Evolutionary conservation across 2,797 vertebrate species (phyloP).

Genomic region (Cheirogaleus major): DNA sequence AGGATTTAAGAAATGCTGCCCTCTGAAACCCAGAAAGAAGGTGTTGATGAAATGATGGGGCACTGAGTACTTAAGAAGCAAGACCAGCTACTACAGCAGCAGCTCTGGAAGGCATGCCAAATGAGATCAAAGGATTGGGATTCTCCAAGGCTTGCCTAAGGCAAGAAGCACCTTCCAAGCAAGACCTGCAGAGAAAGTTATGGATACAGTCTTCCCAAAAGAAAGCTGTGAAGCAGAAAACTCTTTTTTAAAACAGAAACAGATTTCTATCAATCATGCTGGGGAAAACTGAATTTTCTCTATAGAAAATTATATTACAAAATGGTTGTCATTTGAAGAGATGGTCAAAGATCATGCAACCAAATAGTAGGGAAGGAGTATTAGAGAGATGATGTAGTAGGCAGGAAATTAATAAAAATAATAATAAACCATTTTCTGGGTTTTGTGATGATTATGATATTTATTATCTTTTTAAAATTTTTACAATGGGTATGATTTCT

Average conservation of each 20-base stretch:
- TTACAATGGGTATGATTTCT: background rate
- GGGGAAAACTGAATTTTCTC: background rate
- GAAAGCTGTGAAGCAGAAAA: background rate
- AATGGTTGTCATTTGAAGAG: background rate
- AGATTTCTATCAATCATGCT: background rate
- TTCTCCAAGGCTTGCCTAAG: background rate
- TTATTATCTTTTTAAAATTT: background rate
- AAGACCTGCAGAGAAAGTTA: background rate
- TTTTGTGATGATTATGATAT: background rate
- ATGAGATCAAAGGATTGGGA: background rate
- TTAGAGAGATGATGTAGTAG: background rate
- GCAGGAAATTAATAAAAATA: background rate
- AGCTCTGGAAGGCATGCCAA: background rate
- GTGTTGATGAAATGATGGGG: background rate
- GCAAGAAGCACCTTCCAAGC: background rate
- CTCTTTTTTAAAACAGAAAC: background rate
- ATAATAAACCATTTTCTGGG: background rate
- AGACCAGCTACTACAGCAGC: background rate
- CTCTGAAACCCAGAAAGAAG: constrained; percentile 25
- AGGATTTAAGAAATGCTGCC: background rate
- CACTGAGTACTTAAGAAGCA: background rate
- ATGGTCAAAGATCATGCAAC: background rate
- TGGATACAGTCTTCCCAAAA: background rate
- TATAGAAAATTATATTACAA: background rate
- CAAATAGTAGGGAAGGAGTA: background rate